Percentiles rank a stretch among this genome's conserved stretches.
phyloP scores from a whole-genome alignment of 2,797 vertebrate species.

The Margarornis squamiger region DNA sequence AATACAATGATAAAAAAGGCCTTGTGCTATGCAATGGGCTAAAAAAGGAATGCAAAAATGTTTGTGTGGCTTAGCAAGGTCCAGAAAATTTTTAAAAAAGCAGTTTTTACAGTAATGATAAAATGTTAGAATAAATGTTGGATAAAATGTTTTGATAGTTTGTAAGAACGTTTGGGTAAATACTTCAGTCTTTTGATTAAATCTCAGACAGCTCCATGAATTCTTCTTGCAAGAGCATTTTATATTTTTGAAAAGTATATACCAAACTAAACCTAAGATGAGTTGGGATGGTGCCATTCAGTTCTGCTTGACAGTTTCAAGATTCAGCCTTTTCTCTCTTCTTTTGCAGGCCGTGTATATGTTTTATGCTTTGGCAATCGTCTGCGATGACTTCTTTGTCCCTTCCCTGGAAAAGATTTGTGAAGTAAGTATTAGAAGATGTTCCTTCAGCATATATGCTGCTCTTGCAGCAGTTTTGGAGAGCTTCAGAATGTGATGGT shows the following conservation, averaged over 20 bases:
- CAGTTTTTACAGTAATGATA: background rate
- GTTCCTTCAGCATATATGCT: background rate
- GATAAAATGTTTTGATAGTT: background rate
- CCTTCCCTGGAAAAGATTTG: constrained; percentile 95
- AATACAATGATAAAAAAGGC: background rate
- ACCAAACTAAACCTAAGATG: background rate
- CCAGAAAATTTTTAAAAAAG: background rate
- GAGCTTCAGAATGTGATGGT: background rate
- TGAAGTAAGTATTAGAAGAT: constrained; percentile 79
- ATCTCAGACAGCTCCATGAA: background rate
- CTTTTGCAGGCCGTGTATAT: constrained; percentile 90
- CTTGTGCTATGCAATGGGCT: rapidly evolving
- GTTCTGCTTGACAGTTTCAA: background rate
- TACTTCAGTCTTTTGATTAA: background rate
- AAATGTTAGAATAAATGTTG: background rate
- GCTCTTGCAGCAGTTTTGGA: background rate
- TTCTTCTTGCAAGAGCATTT: background rate
- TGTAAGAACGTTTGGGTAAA: background rate
- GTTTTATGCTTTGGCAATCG: constrained; percentile 94
- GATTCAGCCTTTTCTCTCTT: background rate
- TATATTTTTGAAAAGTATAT: background rate
- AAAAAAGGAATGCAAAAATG: background rate
- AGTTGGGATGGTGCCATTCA: rapidly evolving
- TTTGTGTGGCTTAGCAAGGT: background rate
- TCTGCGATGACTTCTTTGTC: constrained; percentile 98